These are phyloP conservation scores for Passer domesticus DNA, from an alignment of 2,113 vertebrate species.

Conservation along the genomic window DNA sequence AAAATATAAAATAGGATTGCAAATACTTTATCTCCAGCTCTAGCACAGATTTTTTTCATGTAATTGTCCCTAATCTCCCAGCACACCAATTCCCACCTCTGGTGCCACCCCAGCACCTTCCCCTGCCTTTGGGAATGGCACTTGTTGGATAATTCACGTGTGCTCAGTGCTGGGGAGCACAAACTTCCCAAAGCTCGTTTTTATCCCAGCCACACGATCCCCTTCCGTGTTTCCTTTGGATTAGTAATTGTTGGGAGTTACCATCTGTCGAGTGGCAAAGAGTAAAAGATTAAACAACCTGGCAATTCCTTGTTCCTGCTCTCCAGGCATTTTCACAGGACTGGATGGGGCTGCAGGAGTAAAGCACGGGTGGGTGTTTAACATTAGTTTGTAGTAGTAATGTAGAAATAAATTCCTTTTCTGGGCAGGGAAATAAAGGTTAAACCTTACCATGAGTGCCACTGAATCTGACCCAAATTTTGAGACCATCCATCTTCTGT, in stretches of 20 bases:
- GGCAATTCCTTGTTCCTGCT: neutral
- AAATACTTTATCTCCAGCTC: neutral
- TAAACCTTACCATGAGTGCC: neutral
- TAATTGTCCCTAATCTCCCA: neutral
- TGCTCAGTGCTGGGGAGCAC: neutral
- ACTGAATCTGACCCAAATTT: neutral
- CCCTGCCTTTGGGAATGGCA: neutral
- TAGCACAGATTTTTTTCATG: neutral
- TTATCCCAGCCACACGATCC: neutral
- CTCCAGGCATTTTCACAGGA: neutral
- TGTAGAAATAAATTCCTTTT: neutral
- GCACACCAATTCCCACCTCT: neutral
- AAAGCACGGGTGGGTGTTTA: neutral
- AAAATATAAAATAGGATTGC: neutral
- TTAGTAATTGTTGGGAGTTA: constrained; percentile 38
- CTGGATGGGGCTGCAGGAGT: neutral
- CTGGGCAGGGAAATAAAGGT: neutral
- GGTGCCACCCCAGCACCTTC: neutral
- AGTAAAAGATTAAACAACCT: constrained; percentile 52
- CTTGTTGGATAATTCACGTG: neutral
- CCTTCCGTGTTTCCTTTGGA: constrained; percentile 13
- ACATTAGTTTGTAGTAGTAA: neutral
- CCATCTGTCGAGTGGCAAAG: constrained; percentile 43
- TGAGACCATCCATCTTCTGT: too few species aligned
- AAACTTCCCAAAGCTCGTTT: neutral